phyloP scores from a whole-genome alignment of 2,888 invertebrate species.

The Drosophila sordidapex region DNA sequence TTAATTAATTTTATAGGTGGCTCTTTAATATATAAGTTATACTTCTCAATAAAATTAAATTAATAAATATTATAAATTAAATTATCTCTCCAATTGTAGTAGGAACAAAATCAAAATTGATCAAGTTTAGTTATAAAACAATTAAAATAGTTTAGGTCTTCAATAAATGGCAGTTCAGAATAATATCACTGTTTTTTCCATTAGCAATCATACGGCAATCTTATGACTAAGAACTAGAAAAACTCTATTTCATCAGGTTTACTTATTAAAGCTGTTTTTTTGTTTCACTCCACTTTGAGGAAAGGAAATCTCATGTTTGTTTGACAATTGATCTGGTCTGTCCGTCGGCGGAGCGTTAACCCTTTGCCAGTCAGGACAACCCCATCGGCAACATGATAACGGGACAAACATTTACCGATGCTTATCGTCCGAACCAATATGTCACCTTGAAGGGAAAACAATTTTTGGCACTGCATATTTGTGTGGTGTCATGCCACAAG shows the following conservation, averaged over 20 bases:
- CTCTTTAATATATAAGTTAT: neutral
- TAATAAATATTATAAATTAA: neutral
- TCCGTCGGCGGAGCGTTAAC: conserved; percentile 24
- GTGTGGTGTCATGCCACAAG: conserved; percentile 64
- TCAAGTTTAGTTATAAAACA: neutral
- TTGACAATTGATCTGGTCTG: conserved; percentile 13
- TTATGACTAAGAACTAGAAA: neutral
- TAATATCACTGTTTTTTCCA: neutral
- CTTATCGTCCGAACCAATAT: conserved; percentile 74
- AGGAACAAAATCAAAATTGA: neutral
- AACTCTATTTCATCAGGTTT: neutral
- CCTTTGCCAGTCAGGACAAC: conserved; percentile 26
- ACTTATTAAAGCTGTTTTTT: neutral
- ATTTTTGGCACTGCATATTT: conserved; percentile 55
- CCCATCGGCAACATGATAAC: conserved; percentile 31
- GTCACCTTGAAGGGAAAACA: conserved; percentile 67
- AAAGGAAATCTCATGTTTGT: conserved; percentile 40
- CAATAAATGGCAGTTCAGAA: neutral
- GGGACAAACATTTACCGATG: conserved; percentile 60
- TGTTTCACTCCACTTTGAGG: neutral
- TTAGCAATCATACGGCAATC: neutral
- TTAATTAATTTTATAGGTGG: neutral
- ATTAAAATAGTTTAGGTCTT: neutral
- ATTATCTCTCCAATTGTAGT: neutral
- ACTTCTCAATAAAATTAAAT: neutral